Evolutionary conservation across 2,888 invertebrate genomes (phyloP).

Genomic region (Rotaria sp.): DNA sequence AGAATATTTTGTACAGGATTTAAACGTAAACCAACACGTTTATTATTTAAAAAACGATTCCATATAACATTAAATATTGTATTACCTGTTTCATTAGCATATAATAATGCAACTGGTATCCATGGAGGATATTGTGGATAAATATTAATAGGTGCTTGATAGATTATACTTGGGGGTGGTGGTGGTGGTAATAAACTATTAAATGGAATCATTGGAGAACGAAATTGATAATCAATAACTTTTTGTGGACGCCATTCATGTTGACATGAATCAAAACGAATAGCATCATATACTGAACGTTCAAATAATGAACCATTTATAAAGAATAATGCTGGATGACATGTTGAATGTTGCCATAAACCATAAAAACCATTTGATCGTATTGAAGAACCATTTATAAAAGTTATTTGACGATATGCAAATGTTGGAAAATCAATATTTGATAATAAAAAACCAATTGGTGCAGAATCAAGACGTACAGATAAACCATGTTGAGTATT

Average conservation of each 20-base stretch:
- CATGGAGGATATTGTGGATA: slow-evolving; percentile 19
- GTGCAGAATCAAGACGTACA: background rate
- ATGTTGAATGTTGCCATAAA: background rate
- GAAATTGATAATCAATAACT: slow-evolving; percentile 21
- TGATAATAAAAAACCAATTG: background rate
- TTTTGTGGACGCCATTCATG: slow-evolving; percentile 29
- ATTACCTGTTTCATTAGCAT: slow-evolving; percentile 8
- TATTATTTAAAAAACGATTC: slow-evolving; percentile 48
- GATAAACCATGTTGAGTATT: slow-evolving; percentile 18
- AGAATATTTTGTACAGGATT: slow-evolving; percentile 51
- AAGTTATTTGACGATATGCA: background rate
- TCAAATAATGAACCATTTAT: slow-evolving; percentile 29
- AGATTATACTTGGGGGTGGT: background rate
- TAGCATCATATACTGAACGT: slow-evolving; percentile 7
- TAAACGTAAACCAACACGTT: slow-evolving; percentile 50
- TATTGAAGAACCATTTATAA: background rate
- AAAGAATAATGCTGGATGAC: background rate
- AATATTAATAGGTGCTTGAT: background rate
- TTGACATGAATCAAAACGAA: slow-evolving; percentile 16
- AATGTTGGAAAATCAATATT: background rate
- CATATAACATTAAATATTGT: slow-evolving; percentile 52
- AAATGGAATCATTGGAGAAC: background rate
- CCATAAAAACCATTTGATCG: slow-evolving; percentile 11
- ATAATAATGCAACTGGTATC: slow-evolving; percentile 7
- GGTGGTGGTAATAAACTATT: background rate